These are phyloP conservation scores for Beaufortia kweichowensis DNA, from an alignment of 2,113 vertebrate genomes.

Conservation along the genomic window DNA sequence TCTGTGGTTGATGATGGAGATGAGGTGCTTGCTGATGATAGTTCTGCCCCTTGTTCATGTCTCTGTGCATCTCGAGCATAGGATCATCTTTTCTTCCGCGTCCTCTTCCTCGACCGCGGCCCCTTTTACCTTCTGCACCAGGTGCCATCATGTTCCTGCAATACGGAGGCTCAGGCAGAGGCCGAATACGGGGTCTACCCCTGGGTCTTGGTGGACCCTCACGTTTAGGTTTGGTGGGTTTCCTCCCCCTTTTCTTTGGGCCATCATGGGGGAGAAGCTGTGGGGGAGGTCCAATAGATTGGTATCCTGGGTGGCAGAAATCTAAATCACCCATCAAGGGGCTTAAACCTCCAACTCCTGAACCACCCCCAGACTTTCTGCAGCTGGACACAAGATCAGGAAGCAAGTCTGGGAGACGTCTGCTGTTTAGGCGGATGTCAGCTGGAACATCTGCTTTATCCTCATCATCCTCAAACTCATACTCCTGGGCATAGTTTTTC, in stretches of 20 bases:
- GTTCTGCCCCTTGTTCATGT: slow-evolving; percentile 68
- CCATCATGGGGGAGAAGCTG: slow-evolving; percentile 69
- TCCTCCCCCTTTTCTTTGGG: slow-evolving; percentile 84
- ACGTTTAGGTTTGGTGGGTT: slow-evolving; percentile 87
- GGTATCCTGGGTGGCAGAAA: slow-evolving; percentile 79
- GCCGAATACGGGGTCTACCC: slow-evolving; percentile 85
- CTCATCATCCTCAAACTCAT: slow-evolving; percentile 89
- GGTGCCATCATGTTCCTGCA: slow-evolving; percentile 70
- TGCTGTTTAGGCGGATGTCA: slow-evolving; percentile 87
- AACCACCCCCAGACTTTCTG: slow-evolving; percentile 65
- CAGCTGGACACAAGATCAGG: slow-evolving; percentile 91
- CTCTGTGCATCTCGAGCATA: slow-evolving; percentile 66
- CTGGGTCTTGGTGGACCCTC: slow-evolving; percentile 86
- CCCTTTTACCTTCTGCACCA: slow-evolving; percentile 68
- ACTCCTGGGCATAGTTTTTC: slow-evolving; percentile 88
- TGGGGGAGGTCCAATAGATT: slow-evolving; percentile 67
- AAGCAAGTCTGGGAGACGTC: slow-evolving; percentile 80
- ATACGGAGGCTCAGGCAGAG: slow-evolving; percentile 77
- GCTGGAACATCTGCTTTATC: slow-evolving; percentile 87
- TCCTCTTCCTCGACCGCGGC: slow-evolving; percentile 70
- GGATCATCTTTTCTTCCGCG: slow-evolving; percentile 69
- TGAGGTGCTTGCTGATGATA: slow-evolving; percentile 60
- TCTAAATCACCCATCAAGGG: slow-evolving; percentile 84
- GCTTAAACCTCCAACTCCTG: slow-evolving; percentile 72
- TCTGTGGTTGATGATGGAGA: slow-evolving; percentile 63